phyloP scores from a whole-genome alignment of 2,797 vertebrate genomes.

The Scolopax bukidnonensis region DNA sequence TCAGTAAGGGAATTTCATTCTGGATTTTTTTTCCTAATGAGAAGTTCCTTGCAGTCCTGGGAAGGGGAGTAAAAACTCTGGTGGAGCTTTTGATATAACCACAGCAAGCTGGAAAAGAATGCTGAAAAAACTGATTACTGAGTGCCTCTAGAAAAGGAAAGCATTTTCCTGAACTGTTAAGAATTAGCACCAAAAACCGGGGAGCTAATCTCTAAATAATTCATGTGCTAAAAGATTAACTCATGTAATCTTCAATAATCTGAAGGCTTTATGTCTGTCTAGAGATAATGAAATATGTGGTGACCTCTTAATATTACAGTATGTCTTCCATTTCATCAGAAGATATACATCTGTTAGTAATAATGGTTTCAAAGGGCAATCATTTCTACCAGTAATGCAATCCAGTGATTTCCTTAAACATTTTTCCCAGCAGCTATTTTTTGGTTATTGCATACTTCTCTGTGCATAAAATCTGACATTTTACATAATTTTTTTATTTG shows the following conservation, averaged over 20 bases:
- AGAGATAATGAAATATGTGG: background rate
- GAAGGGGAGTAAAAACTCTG: background rate
- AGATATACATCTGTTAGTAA: conserved; percentile 59
- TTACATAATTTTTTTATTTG: background rate
- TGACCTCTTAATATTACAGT: background rate
- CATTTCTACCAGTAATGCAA: background rate
- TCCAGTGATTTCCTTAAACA: conserved; percentile 65
- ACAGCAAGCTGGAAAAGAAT: background rate
- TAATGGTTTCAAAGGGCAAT: conserved; percentile 45
- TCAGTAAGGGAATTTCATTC: background rate
- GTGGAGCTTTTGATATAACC: background rate
- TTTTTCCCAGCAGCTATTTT: conserved; percentile 62
- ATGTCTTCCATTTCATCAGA: background rate
- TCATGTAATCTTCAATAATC: background rate
- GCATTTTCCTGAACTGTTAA: background rate
- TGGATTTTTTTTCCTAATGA: background rate
- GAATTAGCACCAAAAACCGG: background rate
- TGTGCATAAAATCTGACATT: background rate
- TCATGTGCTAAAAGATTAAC: background rate
- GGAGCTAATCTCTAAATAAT: background rate
- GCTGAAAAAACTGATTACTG: background rate
- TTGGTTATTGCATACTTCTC: conserved; percentile 4
- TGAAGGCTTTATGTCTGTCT: background rate
- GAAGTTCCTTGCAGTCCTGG: background rate
- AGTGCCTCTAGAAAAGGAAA: background rate